Conservation (phyloP, 2,113 vertebrate species). For the Istiophorus platypterus region DNA sequence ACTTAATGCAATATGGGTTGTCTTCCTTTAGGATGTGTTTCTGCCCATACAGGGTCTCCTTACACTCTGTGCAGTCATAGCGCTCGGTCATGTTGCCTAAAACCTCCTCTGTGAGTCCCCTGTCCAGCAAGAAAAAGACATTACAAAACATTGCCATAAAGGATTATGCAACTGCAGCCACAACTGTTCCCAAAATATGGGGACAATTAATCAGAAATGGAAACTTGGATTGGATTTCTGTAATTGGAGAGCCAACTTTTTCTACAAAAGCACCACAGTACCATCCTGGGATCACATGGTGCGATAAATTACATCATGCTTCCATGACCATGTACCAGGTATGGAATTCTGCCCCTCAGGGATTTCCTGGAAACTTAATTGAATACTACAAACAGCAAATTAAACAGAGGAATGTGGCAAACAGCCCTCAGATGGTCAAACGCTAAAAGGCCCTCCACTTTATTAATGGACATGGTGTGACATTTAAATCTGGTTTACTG, state of each 20-base stretch:
- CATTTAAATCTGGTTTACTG: conserved; percentile 41
- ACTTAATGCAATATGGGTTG: conserved; percentile 91
- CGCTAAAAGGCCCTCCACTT: conserved; percentile 1
- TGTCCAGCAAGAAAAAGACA: conserved; percentile 53
- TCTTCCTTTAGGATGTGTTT: conserved; percentile 95
- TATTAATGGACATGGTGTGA: conserved; percentile 30
- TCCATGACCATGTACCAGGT: background rate
- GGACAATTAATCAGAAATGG: rapidly evolving
- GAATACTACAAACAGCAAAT: conserved; percentile 32
- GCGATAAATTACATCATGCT: background rate
- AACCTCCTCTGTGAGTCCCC: background rate
- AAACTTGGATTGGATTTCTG: background rate
- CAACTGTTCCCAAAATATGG: background rate
- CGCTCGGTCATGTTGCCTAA: conserved; percentile 88
- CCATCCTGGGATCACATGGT: conserved; percentile 17
- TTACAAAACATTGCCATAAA: background rate
- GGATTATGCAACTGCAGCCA: background rate
- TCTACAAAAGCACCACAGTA: background rate
- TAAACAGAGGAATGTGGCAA: conserved; percentile 45
- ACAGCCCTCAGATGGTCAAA: background rate
- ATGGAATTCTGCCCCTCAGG: background rate
- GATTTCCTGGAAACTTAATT: conserved; percentile 18
- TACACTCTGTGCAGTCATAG: conserved; percentile 92
- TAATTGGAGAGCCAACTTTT: background rate
- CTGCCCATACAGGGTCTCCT: conserved; percentile 91